A percentile compares a stretch with the other conserved stretches of the same genome.
Conservation (phyloP, 2,797 vertebrate species). For the Sparus aurata region DNA sequence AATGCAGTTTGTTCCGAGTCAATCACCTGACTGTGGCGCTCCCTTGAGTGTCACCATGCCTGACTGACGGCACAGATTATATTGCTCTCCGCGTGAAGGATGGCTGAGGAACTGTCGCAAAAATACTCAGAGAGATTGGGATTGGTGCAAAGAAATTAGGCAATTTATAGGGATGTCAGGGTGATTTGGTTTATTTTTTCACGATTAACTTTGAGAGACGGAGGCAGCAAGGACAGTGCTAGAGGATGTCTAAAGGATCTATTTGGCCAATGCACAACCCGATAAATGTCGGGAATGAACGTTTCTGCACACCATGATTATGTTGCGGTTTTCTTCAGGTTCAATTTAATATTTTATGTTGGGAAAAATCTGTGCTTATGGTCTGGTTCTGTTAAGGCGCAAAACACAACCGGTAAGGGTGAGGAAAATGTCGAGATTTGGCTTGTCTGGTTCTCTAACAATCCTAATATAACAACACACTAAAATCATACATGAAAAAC, state of each 20-base stretch:
- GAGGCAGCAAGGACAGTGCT: conserved; percentile 21
- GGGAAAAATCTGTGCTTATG: too few species aligned
- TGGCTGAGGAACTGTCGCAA: conserved; percentile 29
- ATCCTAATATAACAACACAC: too few species aligned
- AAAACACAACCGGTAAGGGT: too few species aligned
- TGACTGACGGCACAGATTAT: conserved; percentile 70
- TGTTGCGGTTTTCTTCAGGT: too few species aligned
- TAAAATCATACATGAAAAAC: too few species aligned
- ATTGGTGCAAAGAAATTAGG: conserved; percentile 50
- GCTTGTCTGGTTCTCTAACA: too few species aligned
- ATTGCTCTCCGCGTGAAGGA: conserved; percentile 46
- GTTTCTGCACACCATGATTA: too few species aligned
- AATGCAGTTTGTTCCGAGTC: conserved; percentile 65
- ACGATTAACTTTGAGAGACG: conserved; percentile 16
- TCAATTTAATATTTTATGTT: too few species aligned
- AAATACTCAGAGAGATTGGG: conserved; percentile 49
- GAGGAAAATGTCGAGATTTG: too few species aligned
- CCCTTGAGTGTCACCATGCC: conserved; percentile 34
- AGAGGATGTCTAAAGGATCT: conserved; percentile 2
- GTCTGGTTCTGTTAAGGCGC: too few species aligned
- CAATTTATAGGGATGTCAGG: conserved; percentile 35
- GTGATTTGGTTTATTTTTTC: conserved; percentile 34
- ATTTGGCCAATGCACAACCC: neutral
- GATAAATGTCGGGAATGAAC: too few species aligned
- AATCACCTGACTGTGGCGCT: conserved; percentile 42